These are phyloP conservation scores for Diphyllodes magnificus DNA, from an alignment of 2,113 vertebrate species.

Conservation along the genomic window DNA sequence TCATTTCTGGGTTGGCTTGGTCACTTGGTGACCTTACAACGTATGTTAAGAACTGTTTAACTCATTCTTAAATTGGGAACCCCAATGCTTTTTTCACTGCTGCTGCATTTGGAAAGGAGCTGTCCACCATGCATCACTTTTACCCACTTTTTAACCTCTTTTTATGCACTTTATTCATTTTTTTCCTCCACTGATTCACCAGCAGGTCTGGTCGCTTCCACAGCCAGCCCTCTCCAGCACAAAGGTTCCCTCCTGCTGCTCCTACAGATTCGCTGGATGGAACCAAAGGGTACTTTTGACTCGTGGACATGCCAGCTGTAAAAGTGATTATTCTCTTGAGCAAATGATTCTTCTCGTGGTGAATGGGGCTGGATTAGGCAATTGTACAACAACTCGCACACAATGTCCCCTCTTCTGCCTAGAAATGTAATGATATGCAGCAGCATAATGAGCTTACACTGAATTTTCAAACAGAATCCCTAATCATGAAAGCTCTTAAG, in stretches of 20 bases:
- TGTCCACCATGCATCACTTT: not conserved
- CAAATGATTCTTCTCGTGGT: not conserved
- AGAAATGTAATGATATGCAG: not conserved
- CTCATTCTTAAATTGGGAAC: not conserved
- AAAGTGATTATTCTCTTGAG: not conserved
- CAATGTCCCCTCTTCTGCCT: not conserved
- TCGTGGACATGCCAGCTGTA: not conserved
- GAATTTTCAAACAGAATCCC: slow-evolving; percentile 9
- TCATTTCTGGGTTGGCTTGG: not conserved
- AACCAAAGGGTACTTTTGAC: not conserved
- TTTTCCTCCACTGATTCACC: not conserved
- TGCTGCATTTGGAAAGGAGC: not conserved
- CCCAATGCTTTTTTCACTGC: not conserved
- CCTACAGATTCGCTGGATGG: not conserved
- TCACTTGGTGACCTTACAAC: not conserved
- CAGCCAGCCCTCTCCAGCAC: not conserved
- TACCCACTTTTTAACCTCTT: not conserved
- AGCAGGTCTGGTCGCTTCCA: not conserved
- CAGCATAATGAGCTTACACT: not conserved
- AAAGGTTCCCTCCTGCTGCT: not conserved
- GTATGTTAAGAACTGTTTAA: not conserved
- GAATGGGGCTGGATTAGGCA: not conserved
- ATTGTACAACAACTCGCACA: not conserved
- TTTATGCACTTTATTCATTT: not conserved
- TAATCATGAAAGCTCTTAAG: not conserved